Percentiles rank a stretch among this genome's conserved stretches.
Evolutionary conservation across 2,888 invertebrate species (phyloP).

Genomic region (Neoaliturus tenellus): DNA sequence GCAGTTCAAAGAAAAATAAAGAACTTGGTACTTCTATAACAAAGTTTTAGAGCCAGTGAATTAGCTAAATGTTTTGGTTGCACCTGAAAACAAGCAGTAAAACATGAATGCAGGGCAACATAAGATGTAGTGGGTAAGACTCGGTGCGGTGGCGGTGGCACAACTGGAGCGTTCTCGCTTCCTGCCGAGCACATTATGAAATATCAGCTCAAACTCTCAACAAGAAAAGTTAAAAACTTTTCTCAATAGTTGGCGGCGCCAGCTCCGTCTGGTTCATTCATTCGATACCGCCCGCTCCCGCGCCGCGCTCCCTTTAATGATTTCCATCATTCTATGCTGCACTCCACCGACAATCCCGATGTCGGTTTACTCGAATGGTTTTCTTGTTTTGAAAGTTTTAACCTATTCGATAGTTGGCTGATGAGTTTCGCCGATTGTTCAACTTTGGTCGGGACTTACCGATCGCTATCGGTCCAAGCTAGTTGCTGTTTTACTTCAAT

Average conservation of each 20-base stretch:
- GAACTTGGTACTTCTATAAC: not conserved
- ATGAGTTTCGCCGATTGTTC: not conserved
- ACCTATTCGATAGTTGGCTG: constrained; percentile 5
- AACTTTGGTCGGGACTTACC: too few relatives aligned
- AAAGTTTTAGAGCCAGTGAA: not conserved
- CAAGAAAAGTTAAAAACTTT: constrained; percentile 49
- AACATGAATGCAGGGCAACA: not conserved
- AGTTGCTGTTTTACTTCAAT: too few relatives aligned
- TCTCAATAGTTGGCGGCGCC: constrained; percentile 48
- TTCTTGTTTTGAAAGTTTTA: constrained; percentile 37
- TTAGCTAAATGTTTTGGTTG: constrained; percentile 4
- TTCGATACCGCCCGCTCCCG: not conserved
- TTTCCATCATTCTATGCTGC: constrained; percentile 27
- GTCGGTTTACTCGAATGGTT: constrained; percentile 19
- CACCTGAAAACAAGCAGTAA: constrained; percentile 31
- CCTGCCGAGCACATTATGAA: constrained; percentile 50
- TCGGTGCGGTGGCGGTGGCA: not conserved
- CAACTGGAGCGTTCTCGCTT: constrained; percentile 18
- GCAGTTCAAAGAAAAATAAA: not conserved
- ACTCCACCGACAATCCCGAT: not conserved
- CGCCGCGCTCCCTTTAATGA: not conserved
- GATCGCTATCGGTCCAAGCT: too few relatives aligned
- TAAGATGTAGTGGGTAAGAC: not conserved
- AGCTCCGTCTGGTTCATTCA: constrained; percentile 30
- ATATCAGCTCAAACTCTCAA: constrained; percentile 49